Base-by-base conservation (phyloP, 2,888 invertebrate genomes). In the Trissoscelio sp. region DNA sequence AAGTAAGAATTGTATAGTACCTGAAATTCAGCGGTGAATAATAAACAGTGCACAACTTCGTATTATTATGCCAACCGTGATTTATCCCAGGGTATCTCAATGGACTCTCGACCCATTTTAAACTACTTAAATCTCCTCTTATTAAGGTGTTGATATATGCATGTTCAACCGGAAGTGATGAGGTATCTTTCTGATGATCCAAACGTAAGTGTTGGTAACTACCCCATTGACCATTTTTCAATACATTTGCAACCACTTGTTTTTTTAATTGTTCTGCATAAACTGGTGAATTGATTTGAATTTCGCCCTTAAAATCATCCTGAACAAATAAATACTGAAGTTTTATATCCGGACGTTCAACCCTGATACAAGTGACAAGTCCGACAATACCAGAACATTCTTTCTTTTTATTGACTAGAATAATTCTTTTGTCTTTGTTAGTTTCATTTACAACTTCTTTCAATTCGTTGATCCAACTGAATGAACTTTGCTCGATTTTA, bases 11-110 rank as follows among this genome's bases (percentile, higher is more conserved):
- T n/a, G n/a, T 6, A 48, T 51, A 42, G 3, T 64, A 89, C 89
- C 88, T 87, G 96, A 99, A 99, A 93, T 99, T 99, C 79, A 99
- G 94, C 42, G 98, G 97, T 0, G 98, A 96, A 92, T 97, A 98
- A 92, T 98, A 96, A 11, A 98, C 98, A 83, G 94, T 94, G 92
- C 98, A 98, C 55, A 97, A 92, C 86, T 96, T 95, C 11, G 92
- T 90, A 80, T 93, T 92, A 2, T 93, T 91, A 84, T 89, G 85
- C 48, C 87, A 87, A 7, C 92, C 92, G 74, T 91, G 92, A n/a
- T n/a, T n/a, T n/a, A n/a, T n/a, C 89, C 92, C 93, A 88, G 94
- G 94, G 87, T 93, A 94, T 44, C 94, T 93, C 55, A 95, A 93
- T 62, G 96, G 96, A 69, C 97, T 97, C 93, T 97, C 98, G 89